These are phyloP conservation scores for Conus betulinus DNA, from an alignment of 1,140 invertebrate species.

Conservation along the genomic window DNA sequence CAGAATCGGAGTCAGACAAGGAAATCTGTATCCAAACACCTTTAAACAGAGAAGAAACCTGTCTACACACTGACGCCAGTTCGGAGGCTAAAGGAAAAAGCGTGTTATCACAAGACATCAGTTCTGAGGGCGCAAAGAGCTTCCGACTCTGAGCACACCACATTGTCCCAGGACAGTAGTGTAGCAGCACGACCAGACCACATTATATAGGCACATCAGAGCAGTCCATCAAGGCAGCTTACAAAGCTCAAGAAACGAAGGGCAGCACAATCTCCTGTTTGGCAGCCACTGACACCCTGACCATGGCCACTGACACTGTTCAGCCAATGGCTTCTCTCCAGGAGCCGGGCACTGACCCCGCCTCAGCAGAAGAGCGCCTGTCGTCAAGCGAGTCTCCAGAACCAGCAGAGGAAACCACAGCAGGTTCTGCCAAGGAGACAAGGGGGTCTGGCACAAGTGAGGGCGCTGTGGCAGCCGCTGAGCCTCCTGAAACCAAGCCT, in stretches of 20 bases:
- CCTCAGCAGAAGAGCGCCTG: not conserved
- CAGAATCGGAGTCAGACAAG: not conserved
- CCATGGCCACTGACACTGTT: not conserved
- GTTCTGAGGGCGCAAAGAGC: not conserved
- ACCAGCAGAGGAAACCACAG: not conserved
- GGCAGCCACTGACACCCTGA: not conserved
- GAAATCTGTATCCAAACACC: not conserved
- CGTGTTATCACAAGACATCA: not conserved
- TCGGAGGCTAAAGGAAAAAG: not conserved
- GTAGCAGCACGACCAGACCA: not conserved
- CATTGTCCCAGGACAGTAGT: not conserved
- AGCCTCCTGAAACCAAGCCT: not conserved
- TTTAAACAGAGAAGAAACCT: no score
- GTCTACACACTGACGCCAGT: not conserved
- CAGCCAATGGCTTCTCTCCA: not conserved
- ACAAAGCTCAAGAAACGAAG: not conserved
- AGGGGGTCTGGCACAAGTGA: not conserved
- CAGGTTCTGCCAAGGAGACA: not conserved
- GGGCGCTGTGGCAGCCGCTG: not conserved
- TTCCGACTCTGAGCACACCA: not conserved
- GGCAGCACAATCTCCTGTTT: not conserved
- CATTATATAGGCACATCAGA: not conserved
- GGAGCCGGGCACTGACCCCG: not conserved
- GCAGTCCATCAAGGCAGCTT: not conserved
- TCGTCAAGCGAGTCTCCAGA: conserved; percentile 10